Base-by-base conservation (phyloP, 2,888 invertebrate species). In the Gymnosoma rotundatum region DNA sequence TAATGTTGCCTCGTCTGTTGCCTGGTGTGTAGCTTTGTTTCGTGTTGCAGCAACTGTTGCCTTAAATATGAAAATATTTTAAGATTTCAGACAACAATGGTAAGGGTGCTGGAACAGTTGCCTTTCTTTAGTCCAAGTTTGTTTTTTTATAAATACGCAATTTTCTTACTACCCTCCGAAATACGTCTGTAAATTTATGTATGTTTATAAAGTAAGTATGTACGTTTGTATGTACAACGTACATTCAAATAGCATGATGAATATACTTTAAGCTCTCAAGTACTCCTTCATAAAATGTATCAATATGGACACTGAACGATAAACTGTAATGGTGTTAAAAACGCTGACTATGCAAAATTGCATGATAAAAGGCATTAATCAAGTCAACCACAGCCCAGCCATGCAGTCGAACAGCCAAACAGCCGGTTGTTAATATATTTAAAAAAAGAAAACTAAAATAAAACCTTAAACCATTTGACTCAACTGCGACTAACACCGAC, bases 311-410 rank as follows among this genome's bases (percentile, higher is more conserved):
- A 70, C 38, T 70, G 63, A 69, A 75, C 56, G 20, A 45, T 52
- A 21, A 67, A 60, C n/a, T 79, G 52, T 81, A 75, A 70, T 81
- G 20, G 67, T 75, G 81, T 81, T 75, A 81, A 75, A 75, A 76
- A 72, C 58, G 64, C 76, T 66, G 70, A 73, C 73, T 78, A 72
- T 83, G 73, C 78, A 61, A 83, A 76, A 78, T 82, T 76, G 82
- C 82, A 82, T 82, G 82, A 72, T 76, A 78, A 72, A 78, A 73
- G 32, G 48, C 83, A 83, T 83, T 83, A 83, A 83, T 67, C 67
- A 83, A 82, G 36, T 32, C 48, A 60, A 58, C 69, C 61, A 67
- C 60, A 63, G 38, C 6, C 52, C 63, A 58, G 61, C 25, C 61
- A 50, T 32, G 32, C 32, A 32, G 42, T 32, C 78, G 73, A 63